Evolutionary conservation across 1,140 invertebrate species (phyloP), one percentile per base, ranked within the genome.

Genomic region (Pseudomyrmex flavicornis): DNA sequence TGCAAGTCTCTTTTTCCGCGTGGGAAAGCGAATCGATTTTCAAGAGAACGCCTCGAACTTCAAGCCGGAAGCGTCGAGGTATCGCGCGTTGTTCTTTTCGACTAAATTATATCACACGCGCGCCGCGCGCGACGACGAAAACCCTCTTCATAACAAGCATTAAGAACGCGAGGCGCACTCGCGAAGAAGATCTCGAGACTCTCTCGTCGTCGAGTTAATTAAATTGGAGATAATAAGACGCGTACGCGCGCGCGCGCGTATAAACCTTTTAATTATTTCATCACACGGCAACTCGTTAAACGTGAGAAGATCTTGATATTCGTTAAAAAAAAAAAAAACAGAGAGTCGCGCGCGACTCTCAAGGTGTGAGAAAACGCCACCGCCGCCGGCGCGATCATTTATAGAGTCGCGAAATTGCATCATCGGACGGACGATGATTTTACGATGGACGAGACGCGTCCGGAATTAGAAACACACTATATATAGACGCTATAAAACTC

Each of bases 181-280:
- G 62, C 26, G 17, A 46, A 17, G 52, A 3, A 17, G 44, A 26
- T 26, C 26, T 0, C 5, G 20, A 20, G 46, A 59, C 12, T 13
- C 12, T 13, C 26, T 26, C 17, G 17, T 10, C 13, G 9, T 68
- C 48, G 56, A 80, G 44, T 72, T 80, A 80, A 72, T 80, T 70
- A 80, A 80, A 61, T n/a, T 12, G 22, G 12, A 61, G 54, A 26
- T 70, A 79, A 58, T 68, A 35, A 70, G 52, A 80, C 12, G 13
- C 44, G 13, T n/a, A 17, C 15, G 35, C 50, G 50, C 44, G 17
- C 44, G 17, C 17, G 17, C 15, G n/a, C 15, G 35, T 13, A 4
- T 48, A 59, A 48, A 59, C 15, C 54, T 59, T 59, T 58, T 26
- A 79, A 76, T 76, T 68, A 15, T 15, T 77, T 17, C 20, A 1